Conservation (phyloP, 1,140 invertebrate genomes). For the Lucilia cuprina region DNA sequence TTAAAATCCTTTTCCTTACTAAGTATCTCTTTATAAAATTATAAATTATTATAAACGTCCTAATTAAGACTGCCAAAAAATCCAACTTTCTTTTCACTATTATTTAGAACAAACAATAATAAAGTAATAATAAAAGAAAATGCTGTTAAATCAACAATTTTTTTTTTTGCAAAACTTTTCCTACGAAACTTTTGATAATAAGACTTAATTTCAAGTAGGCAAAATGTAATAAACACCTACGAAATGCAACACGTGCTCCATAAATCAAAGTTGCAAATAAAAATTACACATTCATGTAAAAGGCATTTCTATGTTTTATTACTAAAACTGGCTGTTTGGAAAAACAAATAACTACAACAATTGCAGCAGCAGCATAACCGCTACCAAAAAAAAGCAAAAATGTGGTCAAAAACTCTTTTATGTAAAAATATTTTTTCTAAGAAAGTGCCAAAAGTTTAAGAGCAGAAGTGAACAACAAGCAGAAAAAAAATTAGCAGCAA, state of each 20-base stretch:
- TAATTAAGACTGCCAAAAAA: neutral
- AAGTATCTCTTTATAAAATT: no score
- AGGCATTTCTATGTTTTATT: constrained; percentile 7
- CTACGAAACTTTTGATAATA: neutral
- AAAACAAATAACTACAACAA: neutral
- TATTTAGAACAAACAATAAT: neutral
- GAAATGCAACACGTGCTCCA: constrained; percentile 27
- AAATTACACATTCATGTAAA: neutral
- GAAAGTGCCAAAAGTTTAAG: neutral
- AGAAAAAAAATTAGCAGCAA: neutral
- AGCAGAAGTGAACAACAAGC: neutral
- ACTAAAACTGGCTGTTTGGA: constrained; percentile 17
- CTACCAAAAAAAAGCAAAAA: neutral
- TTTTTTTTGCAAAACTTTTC: neutral
- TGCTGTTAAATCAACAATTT: neutral
- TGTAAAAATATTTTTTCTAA: neutral
- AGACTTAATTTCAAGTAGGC: neutral
- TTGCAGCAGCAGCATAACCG: neutral
- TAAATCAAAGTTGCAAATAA: constrained; percentile 15
- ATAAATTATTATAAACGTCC: no score
- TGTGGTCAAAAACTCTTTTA: neutral
- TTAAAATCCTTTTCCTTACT: no score
- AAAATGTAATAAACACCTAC: neutral
- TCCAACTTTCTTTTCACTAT: neutral
- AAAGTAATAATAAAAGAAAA: neutral